These are phyloP conservation scores for Arvicola amphibius DNA, from an alignment of 2,797 vertebrate genomes.

Conservation along the genomic window DNA sequence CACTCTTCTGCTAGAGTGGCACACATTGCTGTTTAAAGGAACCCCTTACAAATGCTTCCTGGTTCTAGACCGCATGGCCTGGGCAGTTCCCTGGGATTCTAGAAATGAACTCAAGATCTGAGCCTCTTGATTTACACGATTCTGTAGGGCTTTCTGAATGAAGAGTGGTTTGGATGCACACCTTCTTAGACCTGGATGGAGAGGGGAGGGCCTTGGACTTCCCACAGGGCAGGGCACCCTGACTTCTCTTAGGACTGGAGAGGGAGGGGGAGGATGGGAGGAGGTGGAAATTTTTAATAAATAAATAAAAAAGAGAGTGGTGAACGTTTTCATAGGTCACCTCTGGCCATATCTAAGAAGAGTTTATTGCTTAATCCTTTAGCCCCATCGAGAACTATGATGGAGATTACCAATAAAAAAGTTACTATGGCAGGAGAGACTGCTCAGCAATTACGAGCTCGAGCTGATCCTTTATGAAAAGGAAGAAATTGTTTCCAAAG, in stretches of 20 bases:
- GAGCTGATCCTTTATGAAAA: background rate
- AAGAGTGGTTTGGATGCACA: background rate
- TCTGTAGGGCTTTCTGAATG: background rate
- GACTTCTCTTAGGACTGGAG: too few species aligned
- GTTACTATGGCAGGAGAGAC: background rate
- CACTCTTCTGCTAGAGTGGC: background rate
- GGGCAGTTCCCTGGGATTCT: background rate
- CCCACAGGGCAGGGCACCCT: too few species aligned
- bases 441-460: background rate
- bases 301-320: background rate
- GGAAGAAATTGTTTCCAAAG: background rate
- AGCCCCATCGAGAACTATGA: background rate
- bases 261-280: too few species aligned
- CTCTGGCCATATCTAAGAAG: background rate
- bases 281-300: too few species aligned
- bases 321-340: background rate
- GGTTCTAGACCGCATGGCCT: background rate
- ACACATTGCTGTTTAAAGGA: background rate
- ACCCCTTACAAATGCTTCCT: background rate
- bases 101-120: background rate
- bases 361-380: background rate
- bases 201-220: too few species aligned
- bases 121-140: background rate
- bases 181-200: too few species aligned
- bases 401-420: background rate